Conservation (phyloP, 2,888 invertebrate genomes). For the Loripinus fragilis region DNA sequence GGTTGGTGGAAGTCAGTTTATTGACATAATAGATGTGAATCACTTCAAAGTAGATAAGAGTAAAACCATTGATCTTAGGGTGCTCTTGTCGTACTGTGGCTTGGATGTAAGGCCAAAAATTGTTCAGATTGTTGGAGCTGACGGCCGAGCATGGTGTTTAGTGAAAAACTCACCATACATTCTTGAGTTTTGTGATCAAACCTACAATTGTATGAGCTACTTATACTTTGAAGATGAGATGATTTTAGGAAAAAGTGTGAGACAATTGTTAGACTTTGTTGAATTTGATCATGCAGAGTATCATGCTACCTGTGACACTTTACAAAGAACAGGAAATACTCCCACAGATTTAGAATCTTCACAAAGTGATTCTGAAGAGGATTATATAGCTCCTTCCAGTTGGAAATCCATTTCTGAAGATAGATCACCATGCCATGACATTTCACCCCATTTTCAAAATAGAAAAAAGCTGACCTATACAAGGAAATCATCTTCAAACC, state of each 20-base stretch:
- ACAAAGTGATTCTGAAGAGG: constrained; percentile 18
- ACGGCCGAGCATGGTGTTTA: constrained; percentile 36
- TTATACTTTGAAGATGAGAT: constrained; percentile 40
- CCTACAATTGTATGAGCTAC: constrained; percentile 42
- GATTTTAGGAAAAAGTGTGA: constrained; percentile 39
- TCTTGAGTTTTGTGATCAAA: constrained; percentile 51
- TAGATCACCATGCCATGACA: neutral
- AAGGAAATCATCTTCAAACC: neutral
- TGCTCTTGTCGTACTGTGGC: constrained; percentile 29
- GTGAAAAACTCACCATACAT: constrained; percentile 35
- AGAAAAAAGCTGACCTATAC: neutral
- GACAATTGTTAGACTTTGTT: constrained; percentile 27
- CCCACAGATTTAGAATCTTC: constrained; percentile 30
- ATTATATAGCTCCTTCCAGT: neutral
- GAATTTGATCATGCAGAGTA: neutral
- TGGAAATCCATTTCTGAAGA: neutral
- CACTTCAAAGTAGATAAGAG: constrained; percentile 47
- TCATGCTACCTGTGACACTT: neutral
- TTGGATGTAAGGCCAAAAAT: constrained; percentile 22
- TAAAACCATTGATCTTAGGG: constrained; percentile 33
- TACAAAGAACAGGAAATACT: constrained; percentile 7
- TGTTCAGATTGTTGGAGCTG: constrained; percentile 27
- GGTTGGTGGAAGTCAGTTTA: constrained; percentile 60
- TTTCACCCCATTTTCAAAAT: neutral
- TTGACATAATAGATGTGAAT: constrained; percentile 55